Evolutionary conservation across 1,140 invertebrate genomes (phyloP), one percentile per base, ranked within the genome.

Genomic region (Drosophila baimaii): DNA sequence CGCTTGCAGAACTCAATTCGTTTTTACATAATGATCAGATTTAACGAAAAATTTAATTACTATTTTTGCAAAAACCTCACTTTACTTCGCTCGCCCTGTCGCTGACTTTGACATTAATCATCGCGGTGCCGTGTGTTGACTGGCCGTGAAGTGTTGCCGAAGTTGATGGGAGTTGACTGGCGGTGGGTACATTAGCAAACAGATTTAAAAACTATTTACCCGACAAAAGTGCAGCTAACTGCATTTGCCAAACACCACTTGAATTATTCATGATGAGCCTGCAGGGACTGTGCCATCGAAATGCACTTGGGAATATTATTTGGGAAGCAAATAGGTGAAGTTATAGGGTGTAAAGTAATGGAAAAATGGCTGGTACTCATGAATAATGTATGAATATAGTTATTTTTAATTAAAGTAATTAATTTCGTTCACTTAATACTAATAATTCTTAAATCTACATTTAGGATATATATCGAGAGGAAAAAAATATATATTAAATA

Each of bases 31-130:
- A 77, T 68, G 62, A 41, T 59, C 66, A 58, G 65, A 71, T 71
- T 71, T 71, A 71, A 57, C 68, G 46, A 41, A 69, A 69, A 71
- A 58, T 71, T 47, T 71, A 71, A 71, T 71, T 71, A 58, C 33
- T 21, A 39, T 71, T 71, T 71, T 71, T 6, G 35, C 19, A 25
- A 21, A 21, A 39, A 25, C 58, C 39, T 43, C 55, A 44, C 17
- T 44, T 57, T 13, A 33, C 43, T 31, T 51, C 17, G 35, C 35
- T 27, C 27, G 59, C 58, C 52, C 29, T 47, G 59, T 35, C 31
- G 25, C 43, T 47, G 68, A 71, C 68, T 71, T 71, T 71, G 68
- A 71, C 68, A 71, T 71, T 71, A 71, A 71, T 71, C 68, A 71
- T 71, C 25, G n/a, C 25, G n/a, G n/a, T 47, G 41, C 43, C n/a